Evolutionary conservation across 2,888 invertebrate species (phyloP).

Genomic region (Parnassius smintheus): DNA sequence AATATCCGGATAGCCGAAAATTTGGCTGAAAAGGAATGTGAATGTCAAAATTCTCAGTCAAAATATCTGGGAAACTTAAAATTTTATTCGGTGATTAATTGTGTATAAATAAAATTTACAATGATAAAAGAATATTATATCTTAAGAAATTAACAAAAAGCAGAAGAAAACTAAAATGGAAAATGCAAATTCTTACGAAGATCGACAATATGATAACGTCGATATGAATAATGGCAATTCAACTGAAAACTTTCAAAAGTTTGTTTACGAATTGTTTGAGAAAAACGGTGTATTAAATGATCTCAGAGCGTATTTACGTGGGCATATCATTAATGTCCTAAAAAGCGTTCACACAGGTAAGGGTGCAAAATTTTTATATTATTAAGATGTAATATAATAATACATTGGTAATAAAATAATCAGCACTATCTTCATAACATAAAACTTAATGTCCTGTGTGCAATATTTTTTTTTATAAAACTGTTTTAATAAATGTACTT

Average conservation of each 20-base stretch:
- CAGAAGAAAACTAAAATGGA: conserved; percentile 45
- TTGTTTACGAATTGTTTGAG: conserved; percentile 80
- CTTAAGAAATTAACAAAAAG: conserved; percentile 10
- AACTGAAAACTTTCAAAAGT: conserved; percentile 79
- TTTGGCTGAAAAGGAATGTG: too few species aligned
- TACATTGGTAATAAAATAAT: too few species aligned
- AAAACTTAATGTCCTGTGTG: too few species aligned
- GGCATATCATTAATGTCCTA: conserved; percentile 80
- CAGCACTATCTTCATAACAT: too few species aligned
- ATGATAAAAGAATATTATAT: conserved; percentile 27
- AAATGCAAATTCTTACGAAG: conserved; percentile 29
- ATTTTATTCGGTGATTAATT: conserved; percentile 46
- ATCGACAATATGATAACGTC: conserved; percentile 27
- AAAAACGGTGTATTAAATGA: conserved; percentile 82
- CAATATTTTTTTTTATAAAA: too few species aligned
- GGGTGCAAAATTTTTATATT: conserved; percentile 19
- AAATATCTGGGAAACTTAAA: conserved; percentile 66
- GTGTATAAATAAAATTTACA: conserved; percentile 3
- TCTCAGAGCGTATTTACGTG: conserved; percentile 80
- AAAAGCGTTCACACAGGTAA: conserved; percentile 70
- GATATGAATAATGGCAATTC: conserved; percentile 43
- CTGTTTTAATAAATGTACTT: too few species aligned
- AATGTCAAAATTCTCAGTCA: conserved; percentile 33
- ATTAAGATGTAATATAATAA: too few species aligned
- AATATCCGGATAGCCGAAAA: conserved; percentile 40